Evolutionary conservation across 2,888 invertebrate species (phyloP), one percentile per base, ranked within the genome.

Genomic region (Heliconius ethilla): DNA sequence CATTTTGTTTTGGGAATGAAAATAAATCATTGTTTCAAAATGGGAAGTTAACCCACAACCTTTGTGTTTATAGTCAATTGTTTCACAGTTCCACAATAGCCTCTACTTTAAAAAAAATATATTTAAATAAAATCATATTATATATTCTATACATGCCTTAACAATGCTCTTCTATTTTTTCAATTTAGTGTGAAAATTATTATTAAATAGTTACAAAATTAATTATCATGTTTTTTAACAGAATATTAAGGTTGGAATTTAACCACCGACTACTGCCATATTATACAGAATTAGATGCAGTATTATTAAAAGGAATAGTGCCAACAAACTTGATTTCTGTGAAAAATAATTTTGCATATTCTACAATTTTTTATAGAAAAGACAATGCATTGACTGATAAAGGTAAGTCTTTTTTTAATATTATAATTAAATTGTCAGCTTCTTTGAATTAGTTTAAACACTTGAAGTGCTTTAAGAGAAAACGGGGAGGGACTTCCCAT

Each of bases 231-330:
- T 88, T 78, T 83, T 79, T 82, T 88, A 92, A 81, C 87, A 98
- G 98, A 87, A 95, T 97, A 79, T 91, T 98, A 82, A 95, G 98
- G 83, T 91, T 99, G 82, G 99, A 99, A 90, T 97, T 99, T 86
- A 97, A 98, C 89, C 98, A 98, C 87, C 96, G 95, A 79, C 92
- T 96, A 76, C 94, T 98, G 75, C 96, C 97, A 66, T 98, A 98
- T 89, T 98, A 98, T 88, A 97, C 98, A 22, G 97, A 98, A 87
- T 91, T 99, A 75, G 98, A 99, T 93, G 98, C 97, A 25, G 96
- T 99, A 3, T 90, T 97, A 81, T 91, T 98, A 59, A 96, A 96
- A 82, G 98, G 98, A 0, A 95, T 93, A 70, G 93, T 94, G 25
- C 93, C 95, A n/a, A 86, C 89, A 4, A 89, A 85, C 69, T 81